Base-by-base conservation (phyloP, 2,797 vertebrate genomes). In the Pitangus sulphuratus region DNA sequence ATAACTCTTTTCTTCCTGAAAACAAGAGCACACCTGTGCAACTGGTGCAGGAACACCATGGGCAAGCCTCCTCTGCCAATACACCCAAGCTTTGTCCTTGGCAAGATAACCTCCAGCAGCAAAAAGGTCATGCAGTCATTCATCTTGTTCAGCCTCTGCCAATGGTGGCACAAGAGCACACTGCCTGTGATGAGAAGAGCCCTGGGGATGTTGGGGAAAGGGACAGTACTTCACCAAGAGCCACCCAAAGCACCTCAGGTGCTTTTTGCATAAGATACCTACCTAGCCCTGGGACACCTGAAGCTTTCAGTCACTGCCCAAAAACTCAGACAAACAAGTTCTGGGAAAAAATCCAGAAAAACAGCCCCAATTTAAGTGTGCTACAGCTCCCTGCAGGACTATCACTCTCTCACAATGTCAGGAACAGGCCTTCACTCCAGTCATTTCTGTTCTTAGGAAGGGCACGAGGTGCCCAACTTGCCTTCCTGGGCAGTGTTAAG, bases 401-500 rank as follows among this genome's bases (percentile, higher is more conserved):
- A 31, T 2, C 0, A 2, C 4, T 6, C 16, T 40, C 15, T 58
- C 60, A 44, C 0, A 0, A 30, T 4, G 28, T 56, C 42, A 72
- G 19, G 2, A 85, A 11, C 9, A 65, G 62, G 30, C 24, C 66
- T 89, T 82, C 26, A 65, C 6, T 19, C 15, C 21, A 45, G 39
- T 4, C 30, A 45, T 16, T 83, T 61, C 44, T 81, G 25, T 30
- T 75, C 44, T 62, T 8, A 57, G 76, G 30, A 70, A 40, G 15
- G 53, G 37, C 22, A 85, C 45, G 60, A 60, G 5, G 24, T 33
- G 13, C 54, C 58, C 48, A 61, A 3, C 19, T 69, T 1, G 0
- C 28, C n/a, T 30, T 76, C 42, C 58, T 65, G 35, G 33, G 37
- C 1, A 2, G 39, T 6, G 10, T 24, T 71, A 53, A 31, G 24